phyloP scores from a whole-genome alignment of 1,140 invertebrate genomes.

The Apis laboriosa region DNA sequence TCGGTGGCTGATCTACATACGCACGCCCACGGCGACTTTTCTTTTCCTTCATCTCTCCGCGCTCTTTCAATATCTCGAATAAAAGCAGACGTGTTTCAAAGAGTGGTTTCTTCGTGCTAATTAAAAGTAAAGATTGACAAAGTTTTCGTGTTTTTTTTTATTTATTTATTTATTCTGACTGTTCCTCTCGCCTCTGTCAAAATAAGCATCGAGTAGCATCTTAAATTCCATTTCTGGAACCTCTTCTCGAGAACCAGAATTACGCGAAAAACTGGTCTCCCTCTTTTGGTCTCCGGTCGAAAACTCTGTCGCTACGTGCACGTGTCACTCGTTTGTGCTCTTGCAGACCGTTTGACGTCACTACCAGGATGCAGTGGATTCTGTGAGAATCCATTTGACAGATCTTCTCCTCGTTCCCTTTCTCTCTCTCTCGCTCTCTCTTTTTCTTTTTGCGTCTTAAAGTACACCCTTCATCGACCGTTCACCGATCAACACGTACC shows the following conservation, averaged over 20 bases:
- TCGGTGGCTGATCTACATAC: constrained; percentile 3
- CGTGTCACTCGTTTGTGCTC: constrained; percentile 29
- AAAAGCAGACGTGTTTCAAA: neutral
- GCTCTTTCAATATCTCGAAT: neutral
- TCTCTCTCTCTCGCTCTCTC: too few relatives aligned
- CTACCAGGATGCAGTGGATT: constrained; percentile 23
- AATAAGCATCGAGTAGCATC: constrained; percentile 1
- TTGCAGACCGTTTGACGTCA: constrained; percentile 38
- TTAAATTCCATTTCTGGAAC: constrained; percentile 7
- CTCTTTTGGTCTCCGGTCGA: neutral
- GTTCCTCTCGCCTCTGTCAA: constrained; percentile 19
- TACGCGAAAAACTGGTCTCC: constrained; percentile 47
- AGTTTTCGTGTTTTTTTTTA: too few relatives aligned
- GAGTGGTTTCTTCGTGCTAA: neutral
- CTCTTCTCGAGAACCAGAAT: constrained; percentile 62
- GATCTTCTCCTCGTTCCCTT: neutral
- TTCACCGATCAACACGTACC: neutral
- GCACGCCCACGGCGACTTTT: constrained; percentile 32
- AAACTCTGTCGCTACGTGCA: constrained; percentile 42
- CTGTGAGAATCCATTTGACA: constrained; percentile 33
- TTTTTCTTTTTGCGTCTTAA: neutral
- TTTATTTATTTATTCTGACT: constrained; percentile 10
- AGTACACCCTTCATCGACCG: neutral
- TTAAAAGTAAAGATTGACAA: too few relatives aligned
- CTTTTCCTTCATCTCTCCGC: neutral